These are phyloP conservation scores for Typhlichthys eigenmanni DNA, from an alignment of 2,797 vertebrate genomes.

Conservation along the genomic window DNA sequence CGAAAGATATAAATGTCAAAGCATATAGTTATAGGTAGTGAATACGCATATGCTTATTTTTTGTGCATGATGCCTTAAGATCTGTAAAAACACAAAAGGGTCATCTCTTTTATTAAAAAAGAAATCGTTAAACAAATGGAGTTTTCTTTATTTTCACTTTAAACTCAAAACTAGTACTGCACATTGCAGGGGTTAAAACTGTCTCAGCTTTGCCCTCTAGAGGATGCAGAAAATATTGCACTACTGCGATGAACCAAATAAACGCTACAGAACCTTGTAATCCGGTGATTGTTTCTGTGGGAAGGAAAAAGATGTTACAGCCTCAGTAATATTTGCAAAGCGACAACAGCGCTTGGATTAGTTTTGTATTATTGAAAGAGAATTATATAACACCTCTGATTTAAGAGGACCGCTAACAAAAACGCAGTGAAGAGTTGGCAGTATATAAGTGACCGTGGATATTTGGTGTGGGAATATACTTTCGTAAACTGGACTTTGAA, in stretches of 20 bases:
- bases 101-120: conserved; percentile 77
- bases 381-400: no score
- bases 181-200: background rate
- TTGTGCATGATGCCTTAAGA: conserved; percentile 86
- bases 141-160: conserved; percentile 8
- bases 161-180: conserved; percentile 9
- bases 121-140: conserved; percentile 15
- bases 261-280: conserved; percentile 23
- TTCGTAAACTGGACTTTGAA: background rate
- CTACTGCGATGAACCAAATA: conserved; percentile 37
- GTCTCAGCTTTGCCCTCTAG: conserved; percentile 58
- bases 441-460: background rate
- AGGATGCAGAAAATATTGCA: conserved; percentile 25
- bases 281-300: conserved; percentile 21
- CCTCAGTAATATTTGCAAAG: background rate
- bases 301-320: conserved; percentile 10
- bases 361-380: no score
- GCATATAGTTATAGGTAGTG: conserved; percentile 56
- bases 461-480: no score
- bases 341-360: background rate
- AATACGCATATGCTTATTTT: conserved; percentile 65
- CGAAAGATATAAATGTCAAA: conserved; percentile 60
- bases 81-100: conserved; percentile 62
- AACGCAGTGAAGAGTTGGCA: background rate
- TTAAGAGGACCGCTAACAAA: no score